phyloP scores from a whole-genome alignment of 1,140 invertebrate genomes.

The Potamilus streckersoni region DNA sequence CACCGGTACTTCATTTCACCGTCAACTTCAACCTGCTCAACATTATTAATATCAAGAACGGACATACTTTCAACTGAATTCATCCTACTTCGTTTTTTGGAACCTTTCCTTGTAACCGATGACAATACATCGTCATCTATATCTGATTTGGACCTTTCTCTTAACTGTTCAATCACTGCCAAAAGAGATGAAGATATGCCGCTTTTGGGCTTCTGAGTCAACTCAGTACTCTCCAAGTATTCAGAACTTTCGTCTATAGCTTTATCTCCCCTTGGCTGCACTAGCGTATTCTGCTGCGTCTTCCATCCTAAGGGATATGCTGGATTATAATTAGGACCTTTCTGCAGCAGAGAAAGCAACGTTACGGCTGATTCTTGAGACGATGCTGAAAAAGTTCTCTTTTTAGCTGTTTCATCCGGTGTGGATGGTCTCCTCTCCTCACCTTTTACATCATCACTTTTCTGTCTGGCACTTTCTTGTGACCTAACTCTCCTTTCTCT shows the following conservation, averaged over 20 bases:
- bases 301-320: constrained; percentile 26
- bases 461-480: no score
- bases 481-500: not conserved
- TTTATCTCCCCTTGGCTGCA: not conserved
- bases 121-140: constrained; percentile 41
- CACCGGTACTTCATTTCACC: constrained; percentile 56
- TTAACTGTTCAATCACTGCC: constrained; percentile 66
- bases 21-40: constrained; percentile 54
- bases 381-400: constrained; percentile 24
- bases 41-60: constrained; percentile 51
- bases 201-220: constrained; percentile 31
- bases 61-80: constrained; percentile 39
- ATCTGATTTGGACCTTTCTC: constrained; percentile 60
- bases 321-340: constrained; percentile 45
- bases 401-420: constrained; percentile 4
- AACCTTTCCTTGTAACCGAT: constrained; percentile 24
- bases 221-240: no score
- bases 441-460: no score
- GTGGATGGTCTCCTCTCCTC: no score
- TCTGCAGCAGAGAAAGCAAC: constrained; percentile 50
- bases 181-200: constrained; percentile 66
- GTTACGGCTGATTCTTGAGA: constrained; percentile 54
- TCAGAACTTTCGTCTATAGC: no score
- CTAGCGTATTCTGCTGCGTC: not conserved
- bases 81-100: constrained; percentile 37